A percentile compares a stretch with the other conserved stretches of the same genome.
These are phyloP conservation scores for Avahi laniger DNA, from an alignment of 2,797 vertebrate species.

Conservation along the genomic window DNA sequence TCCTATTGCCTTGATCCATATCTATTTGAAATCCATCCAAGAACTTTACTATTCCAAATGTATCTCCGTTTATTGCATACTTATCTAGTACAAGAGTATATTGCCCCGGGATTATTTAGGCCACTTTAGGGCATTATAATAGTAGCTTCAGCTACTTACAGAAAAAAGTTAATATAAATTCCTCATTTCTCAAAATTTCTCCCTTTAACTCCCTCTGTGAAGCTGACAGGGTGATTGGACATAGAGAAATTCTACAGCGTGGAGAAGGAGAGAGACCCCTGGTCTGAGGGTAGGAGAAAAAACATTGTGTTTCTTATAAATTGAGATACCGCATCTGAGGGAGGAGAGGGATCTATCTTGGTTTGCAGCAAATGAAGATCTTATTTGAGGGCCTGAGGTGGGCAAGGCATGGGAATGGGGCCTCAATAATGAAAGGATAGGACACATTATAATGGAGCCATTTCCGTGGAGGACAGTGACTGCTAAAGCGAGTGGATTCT, in stretches of 20 bases:
- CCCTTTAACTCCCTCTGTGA: neutral
- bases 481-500: neutral
- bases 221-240: neutral
- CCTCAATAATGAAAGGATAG: neutral
- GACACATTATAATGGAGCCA: neutral
- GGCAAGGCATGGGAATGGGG: neutral
- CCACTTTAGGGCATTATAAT: neutral
- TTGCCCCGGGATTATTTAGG: neutral
- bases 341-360: neutral
- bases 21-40: slow-evolving; percentile 36
- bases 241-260: neutral
- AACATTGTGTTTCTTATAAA: neutral
- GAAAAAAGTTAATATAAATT: neutral
- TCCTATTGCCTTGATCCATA: neutral
- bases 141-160: neutral
- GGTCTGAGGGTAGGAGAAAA: neutral
- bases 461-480: neutral
- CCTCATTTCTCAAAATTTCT: neutral
- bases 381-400: neutral
- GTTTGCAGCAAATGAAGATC: neutral
- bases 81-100: neutral
- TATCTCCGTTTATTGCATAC: neutral
- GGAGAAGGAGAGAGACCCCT: neutral
- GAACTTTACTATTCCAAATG: slow-evolving; percentile 11
- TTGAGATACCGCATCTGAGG: neutral